Percentiles rank a stretch among this genome's conserved stretches.
These are phyloP conservation scores for Troides aeacus DNA, from an alignment of 2,888 invertebrate species.

Conservation along the genomic window DNA sequence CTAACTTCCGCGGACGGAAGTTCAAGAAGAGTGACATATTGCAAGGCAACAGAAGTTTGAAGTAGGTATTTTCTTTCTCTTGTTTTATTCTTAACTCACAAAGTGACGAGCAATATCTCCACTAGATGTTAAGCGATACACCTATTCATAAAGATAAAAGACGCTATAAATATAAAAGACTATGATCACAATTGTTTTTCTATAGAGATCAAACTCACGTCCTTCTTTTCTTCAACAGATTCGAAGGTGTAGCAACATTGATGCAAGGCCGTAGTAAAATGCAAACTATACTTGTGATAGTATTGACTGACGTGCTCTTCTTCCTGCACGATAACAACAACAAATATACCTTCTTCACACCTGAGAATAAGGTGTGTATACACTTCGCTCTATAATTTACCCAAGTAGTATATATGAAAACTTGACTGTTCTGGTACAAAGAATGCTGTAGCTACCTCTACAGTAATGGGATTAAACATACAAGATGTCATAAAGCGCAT, in stretches of 20 bases:
- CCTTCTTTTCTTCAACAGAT: conserved; percentile 63
- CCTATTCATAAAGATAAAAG: too few species aligned
- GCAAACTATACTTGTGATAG: conserved; percentile 92
- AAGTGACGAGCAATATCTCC: too few species aligned
- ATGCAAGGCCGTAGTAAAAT: conserved; percentile 96
- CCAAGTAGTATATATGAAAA: background rate
- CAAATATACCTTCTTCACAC: conserved; percentile 95
- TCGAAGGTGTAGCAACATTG: conserved; percentile 92
- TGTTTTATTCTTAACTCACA: background rate
- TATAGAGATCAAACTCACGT: background rate
- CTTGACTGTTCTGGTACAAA: background rate
- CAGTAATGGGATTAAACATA: too few species aligned
- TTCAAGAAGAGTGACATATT: conserved; percentile 96
- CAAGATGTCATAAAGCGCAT: too few species aligned
- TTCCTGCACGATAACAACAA: conserved; percentile 95
- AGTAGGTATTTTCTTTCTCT: conserved; percentile 59
- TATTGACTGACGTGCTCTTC: conserved; percentile 94
- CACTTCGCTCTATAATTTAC: background rate
- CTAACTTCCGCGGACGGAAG: conserved; percentile 89
- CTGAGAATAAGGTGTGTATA: conserved; percentile 93
- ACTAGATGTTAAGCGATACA: too few species aligned
- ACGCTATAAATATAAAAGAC: too few species aligned
- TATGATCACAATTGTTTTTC: too few species aligned
- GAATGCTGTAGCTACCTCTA: too few species aligned
- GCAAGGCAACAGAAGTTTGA: conserved; percentile 89